phyloP scores from a whole-genome alignment of 2,888 invertebrate species.

The Myathropa florea region DNA sequence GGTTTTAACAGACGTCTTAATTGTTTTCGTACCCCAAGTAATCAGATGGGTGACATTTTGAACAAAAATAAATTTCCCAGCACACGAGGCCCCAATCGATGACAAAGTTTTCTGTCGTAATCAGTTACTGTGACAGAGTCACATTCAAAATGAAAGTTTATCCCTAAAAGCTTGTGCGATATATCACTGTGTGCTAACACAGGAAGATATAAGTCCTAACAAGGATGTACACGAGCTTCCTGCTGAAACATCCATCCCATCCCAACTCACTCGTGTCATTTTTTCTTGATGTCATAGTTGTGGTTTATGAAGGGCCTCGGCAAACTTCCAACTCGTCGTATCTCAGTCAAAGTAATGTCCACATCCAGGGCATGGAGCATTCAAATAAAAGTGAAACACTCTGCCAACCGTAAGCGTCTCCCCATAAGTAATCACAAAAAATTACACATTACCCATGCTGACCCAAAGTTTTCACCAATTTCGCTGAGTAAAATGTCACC shows the following conservation, averaged over 20 bases:
- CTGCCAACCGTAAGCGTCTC: background rate
- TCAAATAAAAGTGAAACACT: background rate
- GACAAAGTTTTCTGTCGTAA: background rate
- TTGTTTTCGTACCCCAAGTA: no score
- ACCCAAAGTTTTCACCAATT: constrained; percentile 28
- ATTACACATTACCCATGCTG: constrained; percentile 25
- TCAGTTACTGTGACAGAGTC: background rate
- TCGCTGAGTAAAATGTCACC: constrained; percentile 25
- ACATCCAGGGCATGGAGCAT: background rate
- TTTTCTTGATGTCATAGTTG: background rate
- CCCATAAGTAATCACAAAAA: constrained; percentile 21
- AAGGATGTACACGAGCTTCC: background rate
- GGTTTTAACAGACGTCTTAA: no score
- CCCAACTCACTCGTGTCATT: background rate
- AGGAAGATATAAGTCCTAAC: no score
- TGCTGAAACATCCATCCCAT: background rate
- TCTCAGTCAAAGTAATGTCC: background rate
- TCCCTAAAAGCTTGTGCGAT: background rate
- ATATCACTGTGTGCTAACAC: no score
- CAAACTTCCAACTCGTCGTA: background rate
- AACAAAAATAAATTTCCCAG: no score
- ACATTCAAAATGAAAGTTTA: background rate
- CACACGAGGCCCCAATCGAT: background rate
- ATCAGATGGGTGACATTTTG: background rate
- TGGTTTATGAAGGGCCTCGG: background rate